Base-by-base conservation (phyloP, 1,140 invertebrate species). In the Lepidurus apus region DNA sequence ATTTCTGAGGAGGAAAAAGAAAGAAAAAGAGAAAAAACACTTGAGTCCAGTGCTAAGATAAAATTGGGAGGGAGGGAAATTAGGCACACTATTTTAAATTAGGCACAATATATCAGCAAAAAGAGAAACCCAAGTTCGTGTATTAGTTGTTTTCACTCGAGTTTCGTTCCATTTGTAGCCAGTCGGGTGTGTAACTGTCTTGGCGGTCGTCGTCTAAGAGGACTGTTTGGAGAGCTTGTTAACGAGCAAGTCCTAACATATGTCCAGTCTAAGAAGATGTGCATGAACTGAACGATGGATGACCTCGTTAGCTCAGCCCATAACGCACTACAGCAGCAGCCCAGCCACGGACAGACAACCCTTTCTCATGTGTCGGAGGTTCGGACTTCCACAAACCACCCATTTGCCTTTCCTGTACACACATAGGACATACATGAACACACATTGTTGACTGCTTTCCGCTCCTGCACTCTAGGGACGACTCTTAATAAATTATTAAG, bases 251-350 rank as follows among this genome's bases (percentile, higher is more conserved):
- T 65, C 13, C 53, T 17, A 65, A 65, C 53, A 65, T 65, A 65
- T 65, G 53, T n/a, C 53, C 17, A 65, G 53, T 7, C 53, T 65
- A 65, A 65, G 53, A 65, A 65, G 53, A 65, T 65, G 53, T 21
- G 53, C 53, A 65, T 65, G 53, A n/a, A 65, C 17, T 65, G 53
- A 65, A n/a, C 53, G 53, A 65, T 65, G 53, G 53, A 65, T 65
- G 53, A 21, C 53, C 53, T 65, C 53, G 21, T 65, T 65, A 65
- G 53, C 34, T 65, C 13, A 21, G 53, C 13, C 53, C 53, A 65
- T 65, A 65, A 65, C 53, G 21, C 21, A 65, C 17, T 65, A 21
- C 21, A 21, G 53, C 53, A 65, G 53, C 53, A 65, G 53, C 53
- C 53, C 53, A 65, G 53, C 53, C n/a, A 21, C 34, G 34, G 17